These are phyloP conservation scores for Schmidtea mediterranea DNA, from an alignment of 1,140 invertebrate genomes.

Conservation along the genomic window DNA sequence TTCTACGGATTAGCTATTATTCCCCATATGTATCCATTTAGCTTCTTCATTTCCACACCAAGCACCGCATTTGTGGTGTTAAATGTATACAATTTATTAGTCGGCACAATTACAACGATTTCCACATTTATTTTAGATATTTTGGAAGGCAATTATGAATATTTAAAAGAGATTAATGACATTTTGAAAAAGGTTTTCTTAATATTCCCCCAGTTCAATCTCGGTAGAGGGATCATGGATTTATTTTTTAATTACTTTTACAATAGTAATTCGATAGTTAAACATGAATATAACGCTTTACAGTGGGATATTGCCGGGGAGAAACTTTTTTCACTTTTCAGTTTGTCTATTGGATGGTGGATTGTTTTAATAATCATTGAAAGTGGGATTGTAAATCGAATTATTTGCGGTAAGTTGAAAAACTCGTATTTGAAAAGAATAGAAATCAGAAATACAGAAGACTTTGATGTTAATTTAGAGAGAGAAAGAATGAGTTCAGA, in stretches of 20 bases:
- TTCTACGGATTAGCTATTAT: conserved; percentile 36
- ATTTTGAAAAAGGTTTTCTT: conserved; percentile 39
- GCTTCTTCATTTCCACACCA: conserved; percentile 36
- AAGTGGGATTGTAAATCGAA: no score
- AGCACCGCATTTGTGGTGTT: conserved; percentile 42
- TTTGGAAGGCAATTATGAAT: conserved; percentile 26
- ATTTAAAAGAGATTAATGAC: conserved; percentile 8
- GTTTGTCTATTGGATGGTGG: no score
- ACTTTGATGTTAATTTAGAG: no score
- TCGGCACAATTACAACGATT: conserved; percentile 38
- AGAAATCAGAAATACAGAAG: no score
- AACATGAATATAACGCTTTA: no score
- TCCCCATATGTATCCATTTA: conserved; percentile 37
- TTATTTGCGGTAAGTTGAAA: no score
- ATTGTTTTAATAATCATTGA: no score
- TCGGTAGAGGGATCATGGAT: conserved; percentile 37
- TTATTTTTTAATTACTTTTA: conserved; percentile 24
- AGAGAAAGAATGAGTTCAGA: no score
- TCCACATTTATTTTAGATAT: conserved; percentile 37
- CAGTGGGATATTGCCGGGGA: no score
- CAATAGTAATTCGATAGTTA: no score
- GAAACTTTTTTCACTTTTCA: no score
- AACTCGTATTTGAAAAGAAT: no score
- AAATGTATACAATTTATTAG: conserved; percentile 38
- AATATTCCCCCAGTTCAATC: conserved; percentile 43